Percentiles rank a stretch among this genome's conserved stretches.
Evolutionary conservation across 1,140 invertebrate genomes (phyloP).

Genomic region (Bombus cullumanus): DNA sequence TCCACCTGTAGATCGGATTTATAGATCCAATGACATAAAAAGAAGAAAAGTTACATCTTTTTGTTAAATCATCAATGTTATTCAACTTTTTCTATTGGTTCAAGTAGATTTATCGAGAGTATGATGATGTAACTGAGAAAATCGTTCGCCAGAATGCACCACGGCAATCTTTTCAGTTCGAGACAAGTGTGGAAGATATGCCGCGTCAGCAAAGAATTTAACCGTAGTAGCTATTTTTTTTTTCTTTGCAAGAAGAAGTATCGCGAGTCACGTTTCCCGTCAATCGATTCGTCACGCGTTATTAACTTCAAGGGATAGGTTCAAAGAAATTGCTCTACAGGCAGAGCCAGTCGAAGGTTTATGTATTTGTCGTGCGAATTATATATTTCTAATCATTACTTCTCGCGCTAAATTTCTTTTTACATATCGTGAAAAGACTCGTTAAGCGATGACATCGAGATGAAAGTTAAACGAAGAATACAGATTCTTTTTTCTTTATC

Average conservation of each 20-base stretch:
- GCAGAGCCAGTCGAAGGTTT: slow-evolving; percentile 1
- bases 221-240: slow-evolving; percentile 13
- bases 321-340: slow-evolving; percentile 55
- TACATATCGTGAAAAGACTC: neutral
- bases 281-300: slow-evolving; percentile 60
- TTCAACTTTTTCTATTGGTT: no score
- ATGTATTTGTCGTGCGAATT: slow-evolving; percentile 26
- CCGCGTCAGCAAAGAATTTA: slow-evolving; percentile 10
- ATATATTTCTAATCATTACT: neutral
- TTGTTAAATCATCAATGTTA: neutral
- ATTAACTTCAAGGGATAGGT: slow-evolving; percentile 51
- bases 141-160: no score
- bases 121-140: neutral
- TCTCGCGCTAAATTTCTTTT: neutral
- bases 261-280: slow-evolving; percentile 54
- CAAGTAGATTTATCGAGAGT: neutral
- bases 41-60: no score
- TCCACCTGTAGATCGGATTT: slow-evolving; percentile 74
- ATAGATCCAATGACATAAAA: no score
- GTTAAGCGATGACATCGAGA: neutral
- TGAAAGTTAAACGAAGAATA: neutral
- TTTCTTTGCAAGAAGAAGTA: slow-evolving; percentile 16
- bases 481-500: neutral
- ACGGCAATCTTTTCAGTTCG: neutral
- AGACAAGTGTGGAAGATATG: neutral